A percentile compares a stretch with the other conserved stretches of the same genome.
Evolutionary conservation across 2,888 invertebrate species (phyloP).

Genomic region (Saturnia japonica): DNA sequence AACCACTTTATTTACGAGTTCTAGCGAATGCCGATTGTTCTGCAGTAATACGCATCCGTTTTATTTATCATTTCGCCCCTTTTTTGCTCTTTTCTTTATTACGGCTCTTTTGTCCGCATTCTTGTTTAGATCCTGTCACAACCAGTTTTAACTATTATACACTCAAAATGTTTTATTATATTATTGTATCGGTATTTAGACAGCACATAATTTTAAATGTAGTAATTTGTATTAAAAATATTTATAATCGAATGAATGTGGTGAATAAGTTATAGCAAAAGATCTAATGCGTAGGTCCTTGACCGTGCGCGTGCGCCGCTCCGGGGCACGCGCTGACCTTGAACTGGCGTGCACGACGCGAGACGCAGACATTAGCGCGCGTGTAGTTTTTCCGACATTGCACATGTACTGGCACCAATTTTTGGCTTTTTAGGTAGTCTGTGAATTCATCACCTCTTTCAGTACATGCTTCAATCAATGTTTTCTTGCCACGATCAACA

Average conservation of each 20-base stretch:
- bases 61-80: not conserved
- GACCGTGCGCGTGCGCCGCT: not conserved
- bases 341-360: no score
- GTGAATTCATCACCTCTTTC: no score
- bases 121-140: not conserved
- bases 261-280: not conserved
- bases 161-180: not conserved
- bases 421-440: no score
- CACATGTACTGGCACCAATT: no score
- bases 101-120: not conserved
- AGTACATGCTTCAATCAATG: no score
- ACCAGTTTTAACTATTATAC: not conserved
- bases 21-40: not conserved
- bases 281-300: not conserved
- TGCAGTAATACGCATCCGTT: constrained; percentile 8
- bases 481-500: no score
- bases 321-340: no score
- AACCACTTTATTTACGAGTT: constrained; percentile 8
- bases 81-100: not conserved
- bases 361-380: no score
- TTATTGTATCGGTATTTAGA: not conserved
- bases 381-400: no score
- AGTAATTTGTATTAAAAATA: no score
- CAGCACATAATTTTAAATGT: not conserved
- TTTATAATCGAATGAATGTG: not conserved